These are phyloP conservation scores for Helicorthomorpha holstii DNA, from an alignment of 1,140 invertebrate genomes.

Conservation along the genomic window DNA sequence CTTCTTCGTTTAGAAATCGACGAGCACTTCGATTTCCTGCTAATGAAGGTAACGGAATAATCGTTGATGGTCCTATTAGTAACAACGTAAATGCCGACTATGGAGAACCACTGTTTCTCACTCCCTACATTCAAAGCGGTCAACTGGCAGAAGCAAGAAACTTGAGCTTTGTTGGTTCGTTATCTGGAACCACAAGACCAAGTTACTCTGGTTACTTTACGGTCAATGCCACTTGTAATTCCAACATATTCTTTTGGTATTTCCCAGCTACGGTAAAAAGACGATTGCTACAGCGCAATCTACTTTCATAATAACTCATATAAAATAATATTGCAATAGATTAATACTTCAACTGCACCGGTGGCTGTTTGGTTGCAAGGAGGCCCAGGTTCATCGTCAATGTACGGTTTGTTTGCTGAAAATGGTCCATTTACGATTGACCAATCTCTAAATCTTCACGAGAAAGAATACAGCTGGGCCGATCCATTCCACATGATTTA, in stretches of 20 bases:
- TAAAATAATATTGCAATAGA: too few species aligned
- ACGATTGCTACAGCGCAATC: too few species aligned
- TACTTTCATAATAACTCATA: too few species aligned
- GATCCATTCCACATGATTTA: constrained; percentile 19
- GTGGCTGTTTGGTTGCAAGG: constrained; percentile 26
- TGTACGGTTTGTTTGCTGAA: constrained; percentile 27
- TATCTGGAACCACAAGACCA: constrained; percentile 5
- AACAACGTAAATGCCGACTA: too few species aligned
- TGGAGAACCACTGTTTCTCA: constrained; percentile 42
- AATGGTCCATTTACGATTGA: constrained; percentile 22
- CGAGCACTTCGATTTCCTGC: too few species aligned
- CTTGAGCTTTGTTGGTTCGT: neutral
- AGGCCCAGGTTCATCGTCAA: constrained; percentile 24
- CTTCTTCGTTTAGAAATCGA: too few species aligned
- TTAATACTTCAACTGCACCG: constrained; percentile 15
- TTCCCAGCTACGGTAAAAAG: constrained; percentile 14
- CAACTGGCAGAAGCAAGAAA: constrained; percentile 31
- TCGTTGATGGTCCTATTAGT: too few species aligned
- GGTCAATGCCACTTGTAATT: constrained; percentile 12
- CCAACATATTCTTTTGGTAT: constrained; percentile 17
- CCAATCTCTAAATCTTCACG: constrained; percentile 15
- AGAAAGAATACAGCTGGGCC: constrained; percentile 7
- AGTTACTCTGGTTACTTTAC: constrained; percentile 14
- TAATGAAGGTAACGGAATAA: too few species aligned
- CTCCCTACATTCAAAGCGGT: constrained; percentile 41